Conservation (phyloP, 1,140 invertebrate genomes). For the Euwallacea similis region DNA sequence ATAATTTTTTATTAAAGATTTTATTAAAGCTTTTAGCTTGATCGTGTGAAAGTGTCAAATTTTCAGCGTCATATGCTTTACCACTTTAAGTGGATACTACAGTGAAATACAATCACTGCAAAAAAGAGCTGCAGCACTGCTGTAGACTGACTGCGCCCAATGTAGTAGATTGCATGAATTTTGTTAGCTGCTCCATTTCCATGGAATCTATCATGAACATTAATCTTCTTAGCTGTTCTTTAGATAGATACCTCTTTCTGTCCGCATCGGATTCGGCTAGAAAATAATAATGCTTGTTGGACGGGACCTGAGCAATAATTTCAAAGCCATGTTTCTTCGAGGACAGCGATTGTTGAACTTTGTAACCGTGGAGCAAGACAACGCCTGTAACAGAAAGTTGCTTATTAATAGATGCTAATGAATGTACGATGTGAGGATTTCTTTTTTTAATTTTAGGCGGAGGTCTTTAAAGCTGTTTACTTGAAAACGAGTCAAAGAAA, state of each 20-base stretch:
- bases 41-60: no score
- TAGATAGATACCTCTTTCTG: constrained; percentile 76
- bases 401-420: background rate
- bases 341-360: constrained; percentile 77
- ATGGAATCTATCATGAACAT: no score
- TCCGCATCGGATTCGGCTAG: constrained; percentile 93
- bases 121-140: no score
- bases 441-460: background rate
- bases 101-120: no score
- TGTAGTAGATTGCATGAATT: background rate
- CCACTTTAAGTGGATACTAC: no score
- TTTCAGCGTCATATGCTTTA: no score
- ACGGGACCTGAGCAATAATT: constrained; percentile 82
- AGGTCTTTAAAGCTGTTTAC: background rate
- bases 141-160: background rate
- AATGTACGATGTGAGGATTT: background rate
- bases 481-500: background rate
- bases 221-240: constrained; percentile 30
- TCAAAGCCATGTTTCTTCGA: constrained; percentile 89
- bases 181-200: background rate
- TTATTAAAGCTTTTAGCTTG: no score
- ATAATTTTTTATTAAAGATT: no score
- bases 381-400: constrained; percentile 62
- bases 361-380: constrained; percentile 91
- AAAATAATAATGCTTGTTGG: constrained; percentile 88